Evolutionary conservation across 2,888 invertebrate genomes (phyloP), one percentile per base, ranked within the genome.

Genomic region (Zhuqinia jingwanae): DNA sequence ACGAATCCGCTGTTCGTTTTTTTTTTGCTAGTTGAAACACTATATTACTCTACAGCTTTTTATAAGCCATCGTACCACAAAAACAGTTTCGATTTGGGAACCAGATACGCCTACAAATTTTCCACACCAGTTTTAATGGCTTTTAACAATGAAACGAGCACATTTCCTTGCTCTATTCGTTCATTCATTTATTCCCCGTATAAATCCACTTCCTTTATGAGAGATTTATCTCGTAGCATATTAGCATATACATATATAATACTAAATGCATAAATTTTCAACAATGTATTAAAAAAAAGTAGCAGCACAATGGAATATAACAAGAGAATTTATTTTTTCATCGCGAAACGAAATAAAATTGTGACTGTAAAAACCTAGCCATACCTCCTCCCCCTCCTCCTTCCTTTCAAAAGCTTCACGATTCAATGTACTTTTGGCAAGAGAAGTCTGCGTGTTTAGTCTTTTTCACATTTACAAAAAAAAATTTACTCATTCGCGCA

Each of bases 71-170:
- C 8, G 30, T 60, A 60, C 60, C 8, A 58, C 30, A 58, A 1
- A 25, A 25, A 58, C 58, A 25, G 22, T 73, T 47, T 25, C 20
- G 79, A 79, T 82, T 75, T 75, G 63, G 81, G 60, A 60, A 45
- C 30, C 45, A 60, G 82, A 75, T 75, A 73, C 47, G 63, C 82
- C 50, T 81, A 65, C 82, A 75, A 73, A 82, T 75, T 82, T 73
- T 75, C 53, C 58, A 75, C 73, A 60, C 50, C 47, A 50, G n/a
- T 22, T 56, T 79, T 70, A 58, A 58, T 42, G 17, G 56, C 80
- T 70, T 80, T 82, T 60, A 70, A 82, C 81, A 82, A 82, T 75
- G 75, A 60, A 73, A 60, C 75, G 45, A 60, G 45, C 75, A 45
- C 73, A 63, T 75, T 70, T 80, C 80, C 80, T 56, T 58, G n/a